Percentiles rank a stretch among this genome's conserved stretches.
Conservation (phyloP, 2,797 vertebrate genomes). For the Sebastes oblongus region DNA sequence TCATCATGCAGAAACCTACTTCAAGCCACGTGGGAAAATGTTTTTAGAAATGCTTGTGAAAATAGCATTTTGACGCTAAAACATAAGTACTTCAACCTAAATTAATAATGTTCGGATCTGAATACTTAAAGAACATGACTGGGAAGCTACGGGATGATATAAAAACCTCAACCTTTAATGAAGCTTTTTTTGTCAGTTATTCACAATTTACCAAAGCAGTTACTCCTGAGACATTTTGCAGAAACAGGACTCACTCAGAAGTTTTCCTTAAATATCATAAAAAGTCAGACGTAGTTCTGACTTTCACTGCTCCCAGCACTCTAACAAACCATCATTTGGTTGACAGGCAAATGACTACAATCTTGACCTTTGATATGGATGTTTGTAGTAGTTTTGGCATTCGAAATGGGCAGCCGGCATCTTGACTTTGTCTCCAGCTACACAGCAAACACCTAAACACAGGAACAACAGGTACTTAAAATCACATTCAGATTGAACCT, state of each 20-base stretch:
- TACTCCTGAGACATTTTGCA: conserved; percentile 46
- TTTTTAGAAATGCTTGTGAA: background rate
- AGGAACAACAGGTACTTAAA: conserved; percentile 7
- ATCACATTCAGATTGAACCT: conserved; percentile 21
- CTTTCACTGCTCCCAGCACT: conserved; percentile 8
- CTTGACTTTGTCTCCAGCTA: background rate
- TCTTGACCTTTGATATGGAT: conserved; percentile 39
- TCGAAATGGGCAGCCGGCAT: conserved; percentile 17
- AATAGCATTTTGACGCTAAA: background rate
- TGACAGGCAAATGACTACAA: conserved; percentile 41
- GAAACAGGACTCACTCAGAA: conserved; percentile 21
- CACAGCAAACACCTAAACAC: conserved; percentile 19
- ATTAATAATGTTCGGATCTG: background rate
- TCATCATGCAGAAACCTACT: background rate
- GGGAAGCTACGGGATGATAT: background rate
- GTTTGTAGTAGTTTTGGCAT: conserved; percentile 31
- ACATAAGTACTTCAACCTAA: background rate
- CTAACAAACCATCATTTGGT: conserved; percentile 32
- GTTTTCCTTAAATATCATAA: conserved; percentile 49
- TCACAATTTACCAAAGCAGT: conserved; percentile 53
- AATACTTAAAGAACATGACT: background rate
- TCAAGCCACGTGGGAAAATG: background rate
- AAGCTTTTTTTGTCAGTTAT: conserved; percentile 20
- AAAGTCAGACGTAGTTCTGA: background rate
- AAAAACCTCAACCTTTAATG: background rate